Evolutionary conservation across 2,888 invertebrate species (phyloP), one percentile per base, ranked within the genome.

Genomic region (Drosophila monieri): DNA sequence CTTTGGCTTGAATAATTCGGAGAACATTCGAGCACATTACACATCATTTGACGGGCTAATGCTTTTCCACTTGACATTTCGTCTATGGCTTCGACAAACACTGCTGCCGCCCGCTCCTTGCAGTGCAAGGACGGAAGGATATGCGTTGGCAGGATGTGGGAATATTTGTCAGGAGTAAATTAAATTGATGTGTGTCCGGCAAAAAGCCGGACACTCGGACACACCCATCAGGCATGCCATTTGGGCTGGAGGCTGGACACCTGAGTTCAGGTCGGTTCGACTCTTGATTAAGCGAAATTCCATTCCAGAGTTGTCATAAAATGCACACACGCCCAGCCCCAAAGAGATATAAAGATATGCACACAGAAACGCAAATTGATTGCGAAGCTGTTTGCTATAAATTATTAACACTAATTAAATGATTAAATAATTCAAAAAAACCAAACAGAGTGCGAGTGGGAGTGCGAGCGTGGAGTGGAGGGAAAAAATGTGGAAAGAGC

Each of bases 181-280:
- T 71, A 67, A 85, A 78, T 78, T 80, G 81, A 78, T 70, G 61
- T 70, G n/a, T n/a, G n/a, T n/a, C n/a, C n/a, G 44, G 41, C 62
- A 61, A 48, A 56, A 46, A 25, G 39, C 61, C 23, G 41, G 44
- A n/a, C 9, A 4, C 21, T 44, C 52, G 32, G 23, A 27, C 39
- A 9, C 27, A 27, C 9, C n/a, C 3, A n/a, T 46, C 23, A n/a
- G 39, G 27, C 14, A 14, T 9, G 39, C 10, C 43, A 32, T 18
- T 35, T 47, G 23, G 15, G 25, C 15, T 10, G 62, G 44, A 64
- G 44, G 53, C 60, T 46, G 62, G 44, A 64, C 67, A 67, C 60
- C 60, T 60, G 62, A 30, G 37, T 39, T 21, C 43, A 6, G 6
- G 14, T 32, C 23, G 32, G 18, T 3, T 37, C 53, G 35, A 9